phyloP scores from a whole-genome alignment of 2,113 vertebrate genomes.

The Aphyosemion australe region DNA sequence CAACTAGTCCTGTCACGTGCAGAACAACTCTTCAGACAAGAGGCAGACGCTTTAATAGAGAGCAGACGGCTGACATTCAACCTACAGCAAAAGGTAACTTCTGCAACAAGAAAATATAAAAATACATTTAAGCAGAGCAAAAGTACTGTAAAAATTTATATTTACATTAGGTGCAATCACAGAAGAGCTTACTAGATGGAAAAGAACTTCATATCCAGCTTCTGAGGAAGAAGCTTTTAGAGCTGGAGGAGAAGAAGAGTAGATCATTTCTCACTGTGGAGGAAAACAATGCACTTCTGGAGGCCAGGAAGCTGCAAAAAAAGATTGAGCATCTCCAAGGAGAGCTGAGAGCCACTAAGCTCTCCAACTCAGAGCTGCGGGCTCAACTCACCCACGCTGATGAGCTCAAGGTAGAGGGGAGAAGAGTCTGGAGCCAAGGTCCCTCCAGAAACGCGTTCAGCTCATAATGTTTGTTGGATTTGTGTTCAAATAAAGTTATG shows the following conservation, averaged over 20 bases:
- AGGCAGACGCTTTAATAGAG: conserved; percentile 83
- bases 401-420: too few species aligned
- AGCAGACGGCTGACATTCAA: conserved; percentile 83
- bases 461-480: too few species aligned
- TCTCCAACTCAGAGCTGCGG: conserved; percentile 83
- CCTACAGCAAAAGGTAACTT: conserved; percentile 86
- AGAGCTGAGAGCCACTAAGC: conserved; percentile 77
- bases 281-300: conserved; percentile 77
- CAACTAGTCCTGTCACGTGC: conserved; percentile 82
- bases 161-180: conserved; percentile 81
- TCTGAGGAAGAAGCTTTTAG: conserved; percentile 85
- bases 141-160: background rate
- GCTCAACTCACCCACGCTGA: conserved; percentile 56
- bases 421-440: too few species aligned
- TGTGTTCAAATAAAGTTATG: too few species aligned
- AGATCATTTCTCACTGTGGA: conserved; percentile 71
- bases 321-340: conserved; percentile 84
- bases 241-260: conserved; percentile 87
- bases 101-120: background rate
- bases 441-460: too few species aligned
- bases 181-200: conserved; percentile 74
- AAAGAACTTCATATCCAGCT: conserved; percentile 88
- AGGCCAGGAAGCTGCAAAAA: conserved; percentile 83
- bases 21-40: conserved; percentile 85
- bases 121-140: too few species aligned